phyloP scores from a whole-genome alignment of 2,113 vertebrate genomes.

The Crotalus helleri region DNA sequence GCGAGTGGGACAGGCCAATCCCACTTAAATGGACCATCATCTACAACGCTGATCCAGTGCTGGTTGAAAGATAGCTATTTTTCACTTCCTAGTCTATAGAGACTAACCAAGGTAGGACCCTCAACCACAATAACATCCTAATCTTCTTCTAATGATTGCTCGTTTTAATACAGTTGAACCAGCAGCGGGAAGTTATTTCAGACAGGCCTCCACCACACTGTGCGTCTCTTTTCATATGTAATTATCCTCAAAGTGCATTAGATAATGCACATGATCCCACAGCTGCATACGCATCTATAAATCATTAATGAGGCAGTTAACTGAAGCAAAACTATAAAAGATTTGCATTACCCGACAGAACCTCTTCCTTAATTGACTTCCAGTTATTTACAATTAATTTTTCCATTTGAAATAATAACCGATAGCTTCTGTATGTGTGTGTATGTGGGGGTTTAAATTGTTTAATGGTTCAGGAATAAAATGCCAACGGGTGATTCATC shows the following conservation, averaged over 20 bases:
- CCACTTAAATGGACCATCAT: no score
- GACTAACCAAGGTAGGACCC: constrained; percentile 27
- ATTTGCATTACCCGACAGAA: constrained; percentile 74
- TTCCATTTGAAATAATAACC: constrained; percentile 77
- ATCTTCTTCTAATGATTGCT: constrained; percentile 61
- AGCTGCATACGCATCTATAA: constrained; percentile 78
- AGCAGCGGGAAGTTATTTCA: constrained; percentile 70
- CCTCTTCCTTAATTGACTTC: constrained; percentile 72
- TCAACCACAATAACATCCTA: constrained; percentile 53
- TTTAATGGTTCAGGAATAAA: constrained; percentile 58
- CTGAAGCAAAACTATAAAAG: constrained; percentile 78
- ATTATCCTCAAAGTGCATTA: constrained; percentile 76
- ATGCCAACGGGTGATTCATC: constrained; percentile 67
- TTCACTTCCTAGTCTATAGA: not conserved
- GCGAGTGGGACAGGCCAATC: no score
- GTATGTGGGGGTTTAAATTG: not conserved
- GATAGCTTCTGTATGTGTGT: constrained; percentile 50
- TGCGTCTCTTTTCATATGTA: constrained; percentile 73
- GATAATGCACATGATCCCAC: constrained; percentile 73
- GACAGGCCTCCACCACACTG: constrained; percentile 57
- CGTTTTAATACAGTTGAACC: constrained; percentile 70
- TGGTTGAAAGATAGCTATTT: not conserved
- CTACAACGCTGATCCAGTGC: not conserved
- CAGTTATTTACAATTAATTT: constrained; percentile 80
- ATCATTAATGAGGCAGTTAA: constrained; percentile 81